These are phyloP conservation scores for Turritopsis dohrnii DNA, from an alignment of 30 jellyfish, hydroid and myxozoan species.

Conservation along the genomic window DNA sequence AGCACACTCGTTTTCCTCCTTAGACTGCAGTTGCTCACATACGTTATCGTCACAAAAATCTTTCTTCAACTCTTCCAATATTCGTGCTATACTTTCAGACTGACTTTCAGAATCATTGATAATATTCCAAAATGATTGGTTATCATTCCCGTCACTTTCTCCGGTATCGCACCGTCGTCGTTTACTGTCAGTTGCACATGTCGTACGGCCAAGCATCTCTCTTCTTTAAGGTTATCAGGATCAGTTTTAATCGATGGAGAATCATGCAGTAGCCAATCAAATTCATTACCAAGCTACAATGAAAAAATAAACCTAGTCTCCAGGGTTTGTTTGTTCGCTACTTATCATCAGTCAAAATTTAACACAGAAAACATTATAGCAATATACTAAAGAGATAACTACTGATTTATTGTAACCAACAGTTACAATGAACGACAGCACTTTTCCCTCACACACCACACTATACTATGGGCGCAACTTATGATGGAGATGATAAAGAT, in stretches of 20 bases:
- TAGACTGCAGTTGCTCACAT: neutral
- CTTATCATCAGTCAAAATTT: neutral
- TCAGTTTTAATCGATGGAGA: neutral
- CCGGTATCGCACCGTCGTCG: neutral
- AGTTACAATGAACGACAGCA: no score
- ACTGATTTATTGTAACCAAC: no score
- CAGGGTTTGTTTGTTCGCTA: neutral
- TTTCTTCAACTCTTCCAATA: neutral
- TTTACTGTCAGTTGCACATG: neutral
- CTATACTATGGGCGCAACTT: no score
- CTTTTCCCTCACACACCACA: no score
- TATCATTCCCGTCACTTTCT: neutral
- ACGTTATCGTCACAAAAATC: neutral
- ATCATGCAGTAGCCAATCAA: neutral
- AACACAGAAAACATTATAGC: no score
- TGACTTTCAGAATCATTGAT: neutral
- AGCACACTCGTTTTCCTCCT: neutral
- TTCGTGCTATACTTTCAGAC: neutral
- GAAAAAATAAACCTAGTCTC: no score
- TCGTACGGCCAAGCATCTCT: neutral
- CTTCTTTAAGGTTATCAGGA: neutral
- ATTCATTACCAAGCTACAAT: neutral
- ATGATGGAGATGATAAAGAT: no score
- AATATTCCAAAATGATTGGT: neutral
- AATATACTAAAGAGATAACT: no score